phyloP scores from a whole-genome alignment of 2,113 vertebrate species.

The Ardeotis arabs region DNA sequence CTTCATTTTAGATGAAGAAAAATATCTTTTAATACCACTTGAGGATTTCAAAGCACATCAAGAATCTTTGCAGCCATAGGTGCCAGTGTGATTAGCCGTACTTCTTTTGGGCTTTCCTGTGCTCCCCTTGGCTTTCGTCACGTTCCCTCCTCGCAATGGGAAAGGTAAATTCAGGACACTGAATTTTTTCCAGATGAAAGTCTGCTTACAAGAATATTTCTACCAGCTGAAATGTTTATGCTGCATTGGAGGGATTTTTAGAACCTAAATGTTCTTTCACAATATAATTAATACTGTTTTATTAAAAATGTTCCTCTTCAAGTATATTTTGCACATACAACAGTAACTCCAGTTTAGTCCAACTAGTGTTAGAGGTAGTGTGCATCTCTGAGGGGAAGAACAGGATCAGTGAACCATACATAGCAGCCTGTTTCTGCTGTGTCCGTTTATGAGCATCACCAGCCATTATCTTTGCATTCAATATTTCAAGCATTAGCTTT shows the following conservation, averaged over 20 bases:
- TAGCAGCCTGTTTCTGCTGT: background rate
- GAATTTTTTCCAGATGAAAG: background rate
- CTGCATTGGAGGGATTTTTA: background rate
- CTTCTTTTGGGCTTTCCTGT: background rate
- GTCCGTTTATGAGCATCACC: background rate
- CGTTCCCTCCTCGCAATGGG: background rate
- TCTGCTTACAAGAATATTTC: background rate
- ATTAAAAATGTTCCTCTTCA: constrained; percentile 10
- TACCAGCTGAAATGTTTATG: background rate
- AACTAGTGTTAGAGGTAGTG: background rate
- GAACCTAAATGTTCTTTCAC: background rate
- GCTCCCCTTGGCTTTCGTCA: background rate
- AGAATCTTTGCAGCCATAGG: background rate
- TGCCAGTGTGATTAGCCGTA: background rate
- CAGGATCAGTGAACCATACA: background rate
- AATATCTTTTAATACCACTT: background rate
- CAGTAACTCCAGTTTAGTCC: background rate
- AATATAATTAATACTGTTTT: background rate
- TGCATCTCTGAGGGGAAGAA: background rate
- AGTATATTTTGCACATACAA: background rate
- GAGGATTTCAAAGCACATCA: constrained; percentile 15
- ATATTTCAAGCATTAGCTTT: constrained; percentile 51
- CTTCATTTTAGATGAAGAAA: background rate
- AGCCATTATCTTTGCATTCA: constrained; percentile 15
- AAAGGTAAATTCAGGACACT: background rate